phyloP scores from a whole-genome alignment of 2,888 invertebrate genomes.

The Meiosimyza decipiens region DNA sequence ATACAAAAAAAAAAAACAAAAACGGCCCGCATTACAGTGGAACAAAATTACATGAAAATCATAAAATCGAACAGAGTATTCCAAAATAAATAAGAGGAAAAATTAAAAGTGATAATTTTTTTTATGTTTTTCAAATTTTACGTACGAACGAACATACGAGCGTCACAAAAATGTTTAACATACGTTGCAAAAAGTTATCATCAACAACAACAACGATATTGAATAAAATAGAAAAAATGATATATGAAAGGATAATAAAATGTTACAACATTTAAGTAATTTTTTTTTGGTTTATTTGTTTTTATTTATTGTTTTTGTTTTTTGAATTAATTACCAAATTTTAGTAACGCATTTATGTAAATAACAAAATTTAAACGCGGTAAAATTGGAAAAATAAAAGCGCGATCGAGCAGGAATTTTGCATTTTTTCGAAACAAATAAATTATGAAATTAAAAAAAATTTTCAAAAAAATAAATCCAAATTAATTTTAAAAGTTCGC shows the following conservation, averaged over 20 bases:
- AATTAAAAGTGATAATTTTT: slow-evolving; percentile 34
- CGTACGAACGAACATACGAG: slow-evolving; percentile 32
- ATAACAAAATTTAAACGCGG: too few relatives aligned
- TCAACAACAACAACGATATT: slow-evolving; percentile 32
- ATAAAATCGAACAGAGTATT: slow-evolving; percentile 21
- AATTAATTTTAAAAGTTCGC: too few relatives aligned
- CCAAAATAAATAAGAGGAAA: slow-evolving; percentile 20
- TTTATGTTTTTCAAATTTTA: slow-evolving; percentile 42
- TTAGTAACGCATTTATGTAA: too few relatives aligned
- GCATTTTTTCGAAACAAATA: slow-evolving; percentile 33
- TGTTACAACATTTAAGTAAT: slow-evolving; percentile 53
- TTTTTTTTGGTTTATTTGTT: background rate
- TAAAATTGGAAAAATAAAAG: background rate
- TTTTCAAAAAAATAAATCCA: slow-evolving; percentile 34
- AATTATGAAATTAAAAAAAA: slow-evolving; percentile 26
- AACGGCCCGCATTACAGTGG: slow-evolving; percentile 34
- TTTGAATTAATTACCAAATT: too few relatives aligned
- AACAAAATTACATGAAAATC: background rate
- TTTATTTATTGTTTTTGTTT: too few relatives aligned
- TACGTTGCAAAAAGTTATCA: slow-evolving; percentile 18
- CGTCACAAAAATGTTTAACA: slow-evolving; percentile 26
- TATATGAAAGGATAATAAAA: slow-evolving; percentile 31
- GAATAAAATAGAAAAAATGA: slow-evolving; percentile 27
- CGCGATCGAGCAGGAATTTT: slow-evolving; percentile 45
- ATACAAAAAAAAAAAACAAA: slow-evolving; percentile 11